phyloP scores from a whole-genome alignment of 2,113 vertebrate species.

The Bufo gargarizans region DNA sequence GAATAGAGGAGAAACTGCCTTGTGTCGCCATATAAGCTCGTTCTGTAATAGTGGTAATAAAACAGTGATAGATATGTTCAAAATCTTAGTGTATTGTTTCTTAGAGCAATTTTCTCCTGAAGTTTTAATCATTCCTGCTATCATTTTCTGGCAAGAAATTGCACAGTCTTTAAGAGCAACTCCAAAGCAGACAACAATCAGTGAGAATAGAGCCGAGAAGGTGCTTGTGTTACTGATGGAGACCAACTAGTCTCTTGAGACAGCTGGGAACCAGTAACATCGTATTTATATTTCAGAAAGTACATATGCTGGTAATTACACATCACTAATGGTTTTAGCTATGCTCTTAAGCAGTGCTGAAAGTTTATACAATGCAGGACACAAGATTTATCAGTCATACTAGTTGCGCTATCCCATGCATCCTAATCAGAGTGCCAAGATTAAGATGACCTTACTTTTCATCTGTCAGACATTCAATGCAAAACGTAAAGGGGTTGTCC shows the following conservation, averaged over 20 bases:
- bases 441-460: neutral
- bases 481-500: neutral
- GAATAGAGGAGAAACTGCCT: neutral
- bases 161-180: conserved; percentile 18
- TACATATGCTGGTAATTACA: conserved; percentile 37
- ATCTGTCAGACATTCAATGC: too few species aligned
- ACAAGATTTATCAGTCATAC: neutral
- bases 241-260: conserved; percentile 24
- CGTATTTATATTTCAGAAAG: conserved; percentile 4
- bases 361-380: conserved; percentile 6
- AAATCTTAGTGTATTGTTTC: conserved; percentile 15
- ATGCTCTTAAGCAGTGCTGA: neutral
- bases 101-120: conserved; percentile 12
- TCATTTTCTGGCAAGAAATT: conserved; percentile 26
- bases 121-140: conserved; percentile 27
- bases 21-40: neutral
- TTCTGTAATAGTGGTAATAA: neutral
- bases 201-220: conserved; percentile 8
- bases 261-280: conserved; percentile 19
- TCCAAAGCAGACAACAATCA: conserved; percentile 41
- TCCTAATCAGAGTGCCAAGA: neutral
- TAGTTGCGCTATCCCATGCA: neutral
- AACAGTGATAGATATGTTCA: neutral
- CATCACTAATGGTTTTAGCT: conserved; percentile 22
- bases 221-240: conserved; percentile 35